Percentiles rank a stretch among this genome's conserved stretches.
Evolutionary conservation across 1,140 invertebrate genomes (phyloP).

Genomic region (Drosophila albomicans): DNA sequence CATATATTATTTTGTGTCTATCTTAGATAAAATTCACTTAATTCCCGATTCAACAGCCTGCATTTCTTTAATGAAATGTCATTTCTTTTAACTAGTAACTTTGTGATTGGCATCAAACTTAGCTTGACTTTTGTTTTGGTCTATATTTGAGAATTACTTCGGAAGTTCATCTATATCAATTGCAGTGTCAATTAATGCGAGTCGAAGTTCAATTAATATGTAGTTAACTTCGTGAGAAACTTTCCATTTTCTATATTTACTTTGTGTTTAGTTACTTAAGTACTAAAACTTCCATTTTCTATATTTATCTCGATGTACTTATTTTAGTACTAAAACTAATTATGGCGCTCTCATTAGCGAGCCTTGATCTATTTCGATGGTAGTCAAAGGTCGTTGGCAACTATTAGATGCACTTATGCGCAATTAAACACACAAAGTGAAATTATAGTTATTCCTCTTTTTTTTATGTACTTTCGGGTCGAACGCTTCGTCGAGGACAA

Average conservation of each 20-base stretch:
- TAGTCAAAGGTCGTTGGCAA: background rate
- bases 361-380: constrained; percentile 7
- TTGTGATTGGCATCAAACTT: background rate
- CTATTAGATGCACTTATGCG: constrained; percentile 60
- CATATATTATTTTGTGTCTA: too few species aligned
- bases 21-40: too few species aligned
- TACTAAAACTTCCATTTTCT: background rate
- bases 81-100: background rate
- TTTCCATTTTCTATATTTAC: background rate
- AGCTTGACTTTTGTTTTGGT: background rate
- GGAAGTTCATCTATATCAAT: background rate
- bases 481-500: constrained; percentile 62
- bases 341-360: background rate
- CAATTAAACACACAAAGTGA: constrained; percentile 75
- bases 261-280: background rate
- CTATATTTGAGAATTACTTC: background rate
- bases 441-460: constrained; percentile 33
- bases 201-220: background rate
- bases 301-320: background rate
- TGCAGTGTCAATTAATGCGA: background rate
- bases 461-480: constrained; percentile 41
- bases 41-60: too few species aligned
- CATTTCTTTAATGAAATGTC: too few species aligned
- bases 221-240: constrained; percentile 17
- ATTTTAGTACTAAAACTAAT: background rate